A percentile compares a stretch with the other conserved stretches of the same genome.
phyloP scores from a whole-genome alignment of 2,888 invertebrate genomes.

The Elegia similella region DNA sequence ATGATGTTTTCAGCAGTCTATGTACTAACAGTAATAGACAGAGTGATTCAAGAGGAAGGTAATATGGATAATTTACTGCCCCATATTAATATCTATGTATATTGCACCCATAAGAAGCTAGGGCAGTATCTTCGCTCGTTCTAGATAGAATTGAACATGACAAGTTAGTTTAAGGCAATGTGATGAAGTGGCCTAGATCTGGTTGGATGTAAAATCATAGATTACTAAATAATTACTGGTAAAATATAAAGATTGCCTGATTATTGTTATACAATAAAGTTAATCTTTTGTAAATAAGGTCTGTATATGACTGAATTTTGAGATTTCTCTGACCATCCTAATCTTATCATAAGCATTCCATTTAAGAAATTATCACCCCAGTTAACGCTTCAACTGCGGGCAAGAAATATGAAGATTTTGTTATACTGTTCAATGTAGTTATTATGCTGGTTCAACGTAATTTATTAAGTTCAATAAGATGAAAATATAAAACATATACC shows the following conservation, averaged over 20 bases:
- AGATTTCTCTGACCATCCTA: slow-evolving; percentile 4
- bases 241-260: slow-evolving; percentile 15
- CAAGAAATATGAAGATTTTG: background rate
- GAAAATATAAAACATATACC: background rate
- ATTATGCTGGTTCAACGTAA: too few relatives aligned
- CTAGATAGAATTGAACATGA: slow-evolving; percentile 12
- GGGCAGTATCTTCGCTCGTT: too few relatives aligned
- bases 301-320: slow-evolving; percentile 9
- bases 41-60: too few relatives aligned
- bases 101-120: too few relatives aligned
- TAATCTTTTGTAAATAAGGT: slow-evolving; percentile 20
- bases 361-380: slow-evolving; percentile 3
- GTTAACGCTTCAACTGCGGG: too few relatives aligned
- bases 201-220: slow-evolving; percentile 13
- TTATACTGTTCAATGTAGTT: background rate
- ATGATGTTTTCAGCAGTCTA: too few relatives aligned
- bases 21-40: too few relatives aligned
- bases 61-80: too few relatives aligned
- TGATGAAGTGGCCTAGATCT: slow-evolving; percentile 28
- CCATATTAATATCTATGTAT: too few relatives aligned
- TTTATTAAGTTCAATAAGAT: background rate
- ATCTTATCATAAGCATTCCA: slow-evolving; percentile 6
- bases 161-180: slow-evolving; percentile 22
- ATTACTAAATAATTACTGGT: too few relatives aligned
- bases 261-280: background rate